A percentile compares a stretch with the other conserved stretches of the same genome.
phyloP scores from a whole-genome alignment of 2,797 vertebrate genomes.

The Knipowitschia caucasica region DNA sequence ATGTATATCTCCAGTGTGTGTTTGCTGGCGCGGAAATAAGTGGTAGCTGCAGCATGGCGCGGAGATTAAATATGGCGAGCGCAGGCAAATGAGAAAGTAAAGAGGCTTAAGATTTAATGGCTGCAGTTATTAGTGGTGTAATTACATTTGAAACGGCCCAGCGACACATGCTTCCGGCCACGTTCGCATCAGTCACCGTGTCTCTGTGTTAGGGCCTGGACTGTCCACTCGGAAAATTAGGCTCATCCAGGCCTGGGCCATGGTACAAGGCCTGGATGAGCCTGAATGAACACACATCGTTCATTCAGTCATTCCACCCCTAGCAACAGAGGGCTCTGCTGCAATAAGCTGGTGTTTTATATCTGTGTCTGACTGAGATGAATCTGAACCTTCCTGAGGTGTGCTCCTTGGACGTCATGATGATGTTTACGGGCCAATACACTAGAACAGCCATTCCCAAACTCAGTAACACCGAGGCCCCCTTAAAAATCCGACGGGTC shows the following conservation, averaged over 20 bases:
- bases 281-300: too few relatives aligned
- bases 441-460: too few relatives aligned
- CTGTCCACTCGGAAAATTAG: constrained; percentile 68
- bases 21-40: constrained; percentile 42
- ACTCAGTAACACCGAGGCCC: too few relatives aligned
- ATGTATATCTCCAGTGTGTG: constrained; percentile 17
- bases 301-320: too few relatives aligned
- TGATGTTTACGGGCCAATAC: too few relatives aligned
- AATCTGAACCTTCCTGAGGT: too few relatives aligned
- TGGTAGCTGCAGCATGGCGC: constrained; percentile 56
- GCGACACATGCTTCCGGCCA: constrained; percentile 45
- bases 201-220: constrained; percentile 64
- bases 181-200: constrained; percentile 64
- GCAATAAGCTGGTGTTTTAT: too few relatives aligned
- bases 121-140: constrained; percentile 73
- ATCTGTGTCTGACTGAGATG: too few relatives aligned
- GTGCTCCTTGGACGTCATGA: too few relatives aligned
- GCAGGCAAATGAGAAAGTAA: constrained; percentile 72
- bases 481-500: too few relatives aligned
- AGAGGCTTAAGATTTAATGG: constrained; percentile 77
- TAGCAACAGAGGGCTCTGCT: too few relatives aligned
- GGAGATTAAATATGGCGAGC: constrained; percentile 70
- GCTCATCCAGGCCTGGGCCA: constrained; percentile 57
- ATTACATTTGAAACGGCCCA: constrained; percentile 73
- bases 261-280: constrained; percentile 41